Percentiles rank a stretch among this genome's conserved stretches.
phyloP scores from a whole-genome alignment of 2,888 invertebrate species.

The Ennomos erosarius region DNA sequence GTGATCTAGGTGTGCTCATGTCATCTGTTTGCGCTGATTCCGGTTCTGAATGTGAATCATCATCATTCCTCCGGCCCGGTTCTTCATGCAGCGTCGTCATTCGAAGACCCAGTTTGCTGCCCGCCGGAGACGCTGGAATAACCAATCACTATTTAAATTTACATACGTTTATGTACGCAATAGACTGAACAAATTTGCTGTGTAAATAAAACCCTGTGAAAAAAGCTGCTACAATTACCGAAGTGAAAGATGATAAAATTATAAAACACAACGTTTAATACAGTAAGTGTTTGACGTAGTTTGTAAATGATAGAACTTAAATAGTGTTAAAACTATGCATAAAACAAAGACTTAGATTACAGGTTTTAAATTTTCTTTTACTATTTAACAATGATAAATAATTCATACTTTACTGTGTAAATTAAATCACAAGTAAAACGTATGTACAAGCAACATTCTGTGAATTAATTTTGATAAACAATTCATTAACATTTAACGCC shows the following conservation, averaged over 20 bases:
- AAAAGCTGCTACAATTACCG: constrained; percentile 20
- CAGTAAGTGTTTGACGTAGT: too few relatives aligned
- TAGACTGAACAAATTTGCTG: constrained; percentile 1
- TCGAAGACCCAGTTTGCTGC: constrained; percentile 92
- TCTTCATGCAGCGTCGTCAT: constrained; percentile 98
- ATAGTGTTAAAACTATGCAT: too few relatives aligned
- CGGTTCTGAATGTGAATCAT: constrained; percentile 81
- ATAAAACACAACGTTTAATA: not conserved
- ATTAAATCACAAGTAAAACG: not conserved
- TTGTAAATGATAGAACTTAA: too few relatives aligned
- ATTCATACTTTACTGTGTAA: not conserved
- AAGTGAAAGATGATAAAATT: constrained; percentile 11
- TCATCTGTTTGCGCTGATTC: constrained; percentile 74
- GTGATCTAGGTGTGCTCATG: constrained; percentile 69
- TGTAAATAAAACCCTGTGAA: constrained; percentile 14
- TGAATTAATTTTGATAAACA: constrained; percentile 11
- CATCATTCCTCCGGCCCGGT: constrained; percentile 81
- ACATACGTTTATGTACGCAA: constrained; percentile 1
- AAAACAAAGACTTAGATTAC: not conserved
- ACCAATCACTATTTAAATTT: not conserved
- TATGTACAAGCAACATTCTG: constrained; percentile 5
- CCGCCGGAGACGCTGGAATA: constrained; percentile 91
- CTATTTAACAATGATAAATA: not conserved
- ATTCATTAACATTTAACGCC: not conserved
- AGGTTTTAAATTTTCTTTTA: not conserved